Evolutionary conservation across 2,888 invertebrate genomes (phyloP).

Genomic region (Gastracanthus pulcherrimus): DNA sequence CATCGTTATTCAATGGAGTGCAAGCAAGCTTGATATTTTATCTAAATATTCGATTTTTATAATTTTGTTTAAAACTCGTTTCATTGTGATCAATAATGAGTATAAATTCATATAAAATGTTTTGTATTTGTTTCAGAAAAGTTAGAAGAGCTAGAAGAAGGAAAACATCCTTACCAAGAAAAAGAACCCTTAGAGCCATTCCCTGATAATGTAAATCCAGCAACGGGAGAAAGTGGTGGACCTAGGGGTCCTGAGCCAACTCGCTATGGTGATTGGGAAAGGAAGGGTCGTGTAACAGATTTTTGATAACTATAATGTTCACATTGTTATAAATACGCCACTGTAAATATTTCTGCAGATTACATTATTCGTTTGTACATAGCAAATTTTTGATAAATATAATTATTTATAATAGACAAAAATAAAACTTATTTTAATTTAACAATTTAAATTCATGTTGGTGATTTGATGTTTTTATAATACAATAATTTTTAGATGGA

Average conservation of each 20-base stretch:
- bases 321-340: background rate
- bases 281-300: constrained; percentile 97
- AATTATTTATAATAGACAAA: background rate
- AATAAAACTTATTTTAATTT: too few species aligned
- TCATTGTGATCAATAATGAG: too few species aligned
- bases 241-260: constrained; percentile 99
- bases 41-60: too few species aligned
- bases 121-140: constrained; percentile 26
- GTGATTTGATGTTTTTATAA: background rate
- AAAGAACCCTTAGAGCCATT: constrained; percentile 90
- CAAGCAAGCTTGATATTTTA: too few species aligned
- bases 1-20: too few species aligned
- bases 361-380: constrained; percentile 12
- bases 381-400: too few species aligned
- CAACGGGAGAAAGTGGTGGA: constrained; percentile 96
- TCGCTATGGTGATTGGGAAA: constrained; percentile 99
- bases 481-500: background rate
- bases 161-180: constrained; percentile 86
- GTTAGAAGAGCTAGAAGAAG: constrained; percentile 62
- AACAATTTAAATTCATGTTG: too few species aligned
- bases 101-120: too few species aligned
- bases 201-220: constrained; percentile 93
- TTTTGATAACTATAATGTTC: constrained; percentile 82
- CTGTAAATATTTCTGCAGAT: constrained; percentile 20
- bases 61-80: too few species aligned